phyloP scores from a whole-genome alignment of 2,113 vertebrate genomes.

The Lanius ludovicianus region DNA sequence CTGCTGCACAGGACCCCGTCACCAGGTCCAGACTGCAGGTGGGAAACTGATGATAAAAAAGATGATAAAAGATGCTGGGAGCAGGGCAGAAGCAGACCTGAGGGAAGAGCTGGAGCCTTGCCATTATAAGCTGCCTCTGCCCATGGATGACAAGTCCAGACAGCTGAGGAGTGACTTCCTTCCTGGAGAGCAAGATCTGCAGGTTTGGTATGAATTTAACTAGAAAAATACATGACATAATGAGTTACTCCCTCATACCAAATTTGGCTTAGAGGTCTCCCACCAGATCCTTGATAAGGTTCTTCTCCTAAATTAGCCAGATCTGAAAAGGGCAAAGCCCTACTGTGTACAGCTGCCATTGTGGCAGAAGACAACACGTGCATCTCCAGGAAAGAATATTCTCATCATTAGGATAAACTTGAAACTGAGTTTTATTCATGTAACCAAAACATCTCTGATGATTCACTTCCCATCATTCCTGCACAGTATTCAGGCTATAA shows the following conservation, averaged over 20 bases:
- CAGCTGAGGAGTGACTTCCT: neutral
- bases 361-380: neutral
- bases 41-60: neutral
- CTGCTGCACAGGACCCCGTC: neutral
- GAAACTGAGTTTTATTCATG: slow-evolving; percentile 39
- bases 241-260: neutral
- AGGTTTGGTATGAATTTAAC: neutral
- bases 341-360: neutral
- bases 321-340: neutral
- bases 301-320: neutral
- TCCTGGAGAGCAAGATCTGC: neutral
- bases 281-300: neutral
- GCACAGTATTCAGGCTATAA: neutral
- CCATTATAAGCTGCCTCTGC: neutral
- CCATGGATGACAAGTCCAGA: neutral
- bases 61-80: neutral
- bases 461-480: slow-evolving; percentile 34
- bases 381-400: neutral
- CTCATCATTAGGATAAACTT: neutral
- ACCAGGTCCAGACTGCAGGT: neutral
- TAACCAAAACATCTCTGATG: slow-evolving; percentile 44
- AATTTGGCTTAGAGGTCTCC: neutral
- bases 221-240: neutral
- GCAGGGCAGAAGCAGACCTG: neutral
- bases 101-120: neutral